Percentiles rank a stretch among this genome's conserved stretches.
These are phyloP conservation scores for Littorina saxatilis DNA, from an alignment of 1,140 invertebrate species.

Conservation along the genomic window DNA sequence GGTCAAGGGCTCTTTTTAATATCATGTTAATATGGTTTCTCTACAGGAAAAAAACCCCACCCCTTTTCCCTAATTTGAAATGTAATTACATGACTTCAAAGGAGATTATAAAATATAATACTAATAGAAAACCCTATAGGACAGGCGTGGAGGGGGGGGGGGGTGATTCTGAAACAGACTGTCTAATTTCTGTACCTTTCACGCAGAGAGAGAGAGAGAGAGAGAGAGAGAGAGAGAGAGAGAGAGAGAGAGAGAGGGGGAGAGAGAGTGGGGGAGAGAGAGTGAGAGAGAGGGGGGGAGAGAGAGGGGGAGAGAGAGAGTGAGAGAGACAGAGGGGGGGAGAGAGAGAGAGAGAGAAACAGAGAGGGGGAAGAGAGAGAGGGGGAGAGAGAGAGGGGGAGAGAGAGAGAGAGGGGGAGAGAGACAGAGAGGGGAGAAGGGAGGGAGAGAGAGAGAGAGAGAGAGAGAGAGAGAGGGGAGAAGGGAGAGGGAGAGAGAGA, in stretches of 20 bases:
- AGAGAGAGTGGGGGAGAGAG: neutral
- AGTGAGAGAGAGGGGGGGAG: neutral
- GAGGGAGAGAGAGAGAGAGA: neutral
- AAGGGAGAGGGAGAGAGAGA: slow-evolving; percentile 1
- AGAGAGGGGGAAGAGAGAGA: neutral
- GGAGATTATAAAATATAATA: no score
- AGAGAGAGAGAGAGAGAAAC: slow-evolving; percentile 4
- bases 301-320: neutral
- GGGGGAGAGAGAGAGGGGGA: slow-evolving; percentile 6
- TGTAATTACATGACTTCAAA: no score
- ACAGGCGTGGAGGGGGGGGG: no score
- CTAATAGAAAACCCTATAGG: no score
- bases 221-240: neutral
- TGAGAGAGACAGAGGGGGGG: neutral
- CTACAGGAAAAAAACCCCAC: no score
- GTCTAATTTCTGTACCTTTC: neutral
- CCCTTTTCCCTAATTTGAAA: no score
- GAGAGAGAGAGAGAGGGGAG: slow-evolving; percentile 7
- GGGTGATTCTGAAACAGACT: neutral
- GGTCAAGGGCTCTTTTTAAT: no score
- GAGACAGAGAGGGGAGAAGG: neutral
- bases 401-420: slow-evolving; percentile 14
- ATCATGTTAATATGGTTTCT: no score
- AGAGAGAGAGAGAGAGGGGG: neutral
- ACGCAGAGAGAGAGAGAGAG: neutral